Evolutionary conservation across 2,888 invertebrate species (phyloP).

Genomic region (Apotomis capreana): DNA sequence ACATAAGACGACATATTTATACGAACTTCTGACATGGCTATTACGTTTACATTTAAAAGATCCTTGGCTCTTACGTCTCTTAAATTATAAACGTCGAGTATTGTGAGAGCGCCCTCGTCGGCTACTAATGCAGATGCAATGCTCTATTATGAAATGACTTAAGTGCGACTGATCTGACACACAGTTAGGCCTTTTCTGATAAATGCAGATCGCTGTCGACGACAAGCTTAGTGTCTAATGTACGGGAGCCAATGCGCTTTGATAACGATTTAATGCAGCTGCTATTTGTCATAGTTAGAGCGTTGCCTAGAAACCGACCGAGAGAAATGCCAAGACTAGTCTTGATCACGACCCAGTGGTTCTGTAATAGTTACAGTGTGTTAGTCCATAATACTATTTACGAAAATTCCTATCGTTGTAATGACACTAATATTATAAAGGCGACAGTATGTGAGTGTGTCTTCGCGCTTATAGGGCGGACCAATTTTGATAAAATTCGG

Average conservation of each 20-base stretch:
- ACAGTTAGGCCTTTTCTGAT: neutral
- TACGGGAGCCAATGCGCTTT: constrained; percentile 33
- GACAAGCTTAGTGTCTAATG: constrained; percentile 37
- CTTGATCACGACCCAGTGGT: neutral
- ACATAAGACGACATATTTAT: neutral
- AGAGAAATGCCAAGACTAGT: neutral
- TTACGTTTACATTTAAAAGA: neutral
- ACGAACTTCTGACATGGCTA: neutral
- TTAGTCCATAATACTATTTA: neutral
- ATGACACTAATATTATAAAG: no score
- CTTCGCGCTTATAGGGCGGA: no score
- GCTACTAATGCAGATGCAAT: constrained; percentile 32
- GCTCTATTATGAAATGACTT: neutral
- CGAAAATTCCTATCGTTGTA: no score
- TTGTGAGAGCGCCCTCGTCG: constrained; percentile 29
- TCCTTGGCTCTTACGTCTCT: neutral
- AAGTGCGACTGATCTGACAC: neutral
- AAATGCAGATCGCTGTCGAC: constrained; percentile 27
- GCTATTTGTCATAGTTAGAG: constrained; percentile 34
- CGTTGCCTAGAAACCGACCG: neutral
- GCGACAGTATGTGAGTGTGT: no score
- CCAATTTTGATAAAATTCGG: no score
- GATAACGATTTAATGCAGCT: constrained; percentile 41
- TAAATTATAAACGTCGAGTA: constrained; percentile 11
- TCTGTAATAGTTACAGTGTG: neutral